Base-by-base conservation (phyloP, 2,888 invertebrate genomes). In the Synergus laeviventris region DNA sequence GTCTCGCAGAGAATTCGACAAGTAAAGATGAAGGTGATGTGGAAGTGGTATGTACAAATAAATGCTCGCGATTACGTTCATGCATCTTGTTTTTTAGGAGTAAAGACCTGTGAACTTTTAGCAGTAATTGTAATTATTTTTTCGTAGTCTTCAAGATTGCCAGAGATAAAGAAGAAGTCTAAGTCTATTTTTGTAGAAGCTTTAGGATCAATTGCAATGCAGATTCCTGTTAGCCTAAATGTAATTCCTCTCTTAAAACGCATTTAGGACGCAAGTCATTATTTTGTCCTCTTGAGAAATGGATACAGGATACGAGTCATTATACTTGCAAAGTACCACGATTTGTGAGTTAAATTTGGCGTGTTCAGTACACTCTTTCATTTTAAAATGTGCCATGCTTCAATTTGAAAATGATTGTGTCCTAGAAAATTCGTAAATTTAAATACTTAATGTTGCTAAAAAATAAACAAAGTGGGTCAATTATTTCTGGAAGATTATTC, bases 281-380 rank as follows among this genome's bases (percentile, higher is more conserved):
- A 66, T 31, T 24, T 66, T 24, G 18, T 45, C 45, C 45, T 66
- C 66, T 45, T 45, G 66, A 45, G 21, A 66, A 66, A 66, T 45
- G 9, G 24, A 42, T 14, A 45, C 45, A 45, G 66, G 66, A 45
- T 42, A 66, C 24, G 66, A 21, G 8, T 24, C 24, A 66, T 66
- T 66, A 45, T 66, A 66, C 66, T 66, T 66, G 66, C 66, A 66
- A 66, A 66, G 9, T 24, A 42, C 66, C 14, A 11, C 42, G n/a
- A 66, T 66, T 66, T 66, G 66, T 16, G 24, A 66, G 45, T 66
- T 42, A 66, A 66, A 66, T 66, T 64, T 64, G 18, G 16, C 66
- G 31, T 45, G 31, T 66, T 45, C 16, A 45, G 16, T 2, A 45
- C 66, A 45, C 12, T n/a, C 21, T 66, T 45, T 31, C 24, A 24